Evolutionary conservation across 2,888 invertebrate species (phyloP).

Genomic region (Andrena trimmerana): DNA sequence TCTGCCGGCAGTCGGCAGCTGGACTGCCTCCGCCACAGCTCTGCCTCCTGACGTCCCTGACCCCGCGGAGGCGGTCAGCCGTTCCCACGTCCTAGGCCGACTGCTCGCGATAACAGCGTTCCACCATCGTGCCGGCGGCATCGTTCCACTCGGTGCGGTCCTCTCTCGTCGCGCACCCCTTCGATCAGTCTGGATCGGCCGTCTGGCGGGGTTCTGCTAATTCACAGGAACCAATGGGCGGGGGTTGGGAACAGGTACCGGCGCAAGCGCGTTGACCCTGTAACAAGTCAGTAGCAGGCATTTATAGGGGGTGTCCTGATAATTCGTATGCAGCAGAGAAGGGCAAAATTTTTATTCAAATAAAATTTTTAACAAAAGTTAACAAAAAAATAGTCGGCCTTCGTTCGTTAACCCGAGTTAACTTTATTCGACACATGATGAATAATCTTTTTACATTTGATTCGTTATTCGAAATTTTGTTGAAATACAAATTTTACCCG

Average conservation of each 20-base stretch:
- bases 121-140: constrained; percentile 74
- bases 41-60: constrained; percentile 59
- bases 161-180: constrained; percentile 12
- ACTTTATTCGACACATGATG: no score
- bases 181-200: constrained; percentile 16
- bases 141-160: constrained; percentile 34
- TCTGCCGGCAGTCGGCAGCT: constrained; percentile 55
- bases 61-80: constrained; percentile 35
- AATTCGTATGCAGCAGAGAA: no score
- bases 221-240: background rate
- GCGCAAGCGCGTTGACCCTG: constrained; percentile 3
- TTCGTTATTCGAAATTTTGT: no score
- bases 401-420: no score
- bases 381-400: no score
- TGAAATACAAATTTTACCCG: no score
- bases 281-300: background rate
- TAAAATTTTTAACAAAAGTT: no score
- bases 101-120: constrained; percentile 72
- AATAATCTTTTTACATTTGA: no score
- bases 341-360: no score
- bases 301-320: background rate
- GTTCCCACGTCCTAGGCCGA: constrained; percentile 61
- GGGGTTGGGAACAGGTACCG: no score
- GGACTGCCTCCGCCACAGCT: constrained; percentile 45
- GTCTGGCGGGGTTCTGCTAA: constrained; percentile 22